phyloP scores from a whole-genome alignment of 1,140 invertebrate genomes.

The fruit fly (Drosophila melanogaster) region Release_6_plus_ISO1_MT NC_004354.4:1698501-1699000 shows the following conservation, averaged over 20 bases:
- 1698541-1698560: slow-evolving; percentile 1
- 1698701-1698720: slow-evolving; percentile 84
- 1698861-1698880: slow-evolving; percentile 48
- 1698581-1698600: neutral
- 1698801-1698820: slow-evolving; percentile 3
- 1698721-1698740: slow-evolving; percentile 83
- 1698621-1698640: slow-evolving; percentile 73
- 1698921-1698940: slow-evolving; percentile 31
- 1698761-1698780: neutral
- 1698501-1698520: too few species aligned
- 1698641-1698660: slow-evolving; percentile 84
- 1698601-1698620: slow-evolving; percentile 20
- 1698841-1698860: neutral
- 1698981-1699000: neutral
- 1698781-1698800: slow-evolving; percentile 17
- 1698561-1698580: neutral
- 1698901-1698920: slow-evolving; percentile 52
- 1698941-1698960: slow-evolving; percentile 46
- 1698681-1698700: slow-evolving; percentile 84
- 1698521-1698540: slow-evolving; percentile 2
- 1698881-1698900: slow-evolving; percentile 58
- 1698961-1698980: slow-evolving; percentile 9
- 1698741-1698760: slow-evolving; percentile 43
- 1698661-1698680: slow-evolving; percentile 85
- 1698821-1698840: neutral